Base-by-base conservation (phyloP, 2,797 vertebrate genomes). In the Pampus argenteus region DNA sequence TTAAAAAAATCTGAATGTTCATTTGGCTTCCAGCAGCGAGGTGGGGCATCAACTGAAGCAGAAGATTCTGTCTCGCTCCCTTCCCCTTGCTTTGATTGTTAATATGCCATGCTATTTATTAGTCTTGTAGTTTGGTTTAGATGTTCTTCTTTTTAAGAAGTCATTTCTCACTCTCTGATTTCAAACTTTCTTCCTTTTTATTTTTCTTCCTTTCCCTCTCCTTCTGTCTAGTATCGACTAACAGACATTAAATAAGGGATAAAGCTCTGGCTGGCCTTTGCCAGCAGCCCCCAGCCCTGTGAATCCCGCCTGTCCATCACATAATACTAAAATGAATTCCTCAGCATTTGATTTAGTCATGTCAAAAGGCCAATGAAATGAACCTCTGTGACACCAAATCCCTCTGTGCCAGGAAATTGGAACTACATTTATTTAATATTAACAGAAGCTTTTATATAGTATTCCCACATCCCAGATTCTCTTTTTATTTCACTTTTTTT, bases 291-390 rank as follows among this genome's bases (percentile, higher is more conserved):
- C 55, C 76, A 88, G 71, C 55, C 78, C 71, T 67, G 48, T 81
- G 84, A 92, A 86, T 88, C 80, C 83, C 44, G 59, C 78, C 79
- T 81, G 65, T 71, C 86, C 75, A 83, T 91, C 81, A 90, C 89
- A 91, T 88, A 79, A 84, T 82, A 70, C 81, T 74, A 81, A 91
- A 91, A 89, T 86, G 78, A 91, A 90, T 90, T 88, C 66, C 82
- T 86, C 84, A 79, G 89, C 78, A 83, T 91, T 92, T 88, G 86
- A 90, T 89, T 88, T 74, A 85, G 88, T 83, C 83, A 77, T 92
- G 91, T 91, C 91, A 93, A 92, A 92, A 91, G 87, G 92, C 84
- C 88, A 90, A 91, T 86, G 82, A 84, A 88, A 86, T 88, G 81
- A 88, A 88, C 78, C 69, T 74, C 74, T 71, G 61, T 80, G 77